Conservation (phyloP, 2,113 vertebrate species). For the Malurus cyaneus region DNA sequence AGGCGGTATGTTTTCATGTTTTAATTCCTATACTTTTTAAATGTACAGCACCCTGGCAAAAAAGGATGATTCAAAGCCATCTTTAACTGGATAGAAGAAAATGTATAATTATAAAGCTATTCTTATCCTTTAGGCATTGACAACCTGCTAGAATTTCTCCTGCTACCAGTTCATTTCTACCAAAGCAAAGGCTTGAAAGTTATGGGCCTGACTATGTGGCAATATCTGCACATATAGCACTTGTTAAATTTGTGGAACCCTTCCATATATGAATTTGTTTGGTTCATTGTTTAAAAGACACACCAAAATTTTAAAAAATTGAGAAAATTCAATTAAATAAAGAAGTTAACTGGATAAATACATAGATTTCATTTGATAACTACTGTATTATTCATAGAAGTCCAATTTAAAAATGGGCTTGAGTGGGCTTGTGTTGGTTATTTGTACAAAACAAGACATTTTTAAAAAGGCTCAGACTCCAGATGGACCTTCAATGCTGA, state of each 20-base stretch:
- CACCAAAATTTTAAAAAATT: background rate
- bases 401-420: background rate
- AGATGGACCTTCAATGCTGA: background rate
- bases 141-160: background rate
- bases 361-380: background rate
- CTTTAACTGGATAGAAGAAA: constrained; percentile 23
- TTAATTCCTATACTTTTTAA: constrained; percentile 17
- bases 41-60: background rate
- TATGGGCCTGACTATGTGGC: background rate
- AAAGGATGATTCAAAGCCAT: constrained; percentile 22
- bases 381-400: background rate
- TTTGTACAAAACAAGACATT: constrained; percentile 3
- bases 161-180: background rate
- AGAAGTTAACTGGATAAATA: background rate
- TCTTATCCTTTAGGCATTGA: constrained; percentile 33
- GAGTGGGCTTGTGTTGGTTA: background rate
- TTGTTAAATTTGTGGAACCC: background rate
- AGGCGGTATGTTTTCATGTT: constrained; percentile 17
- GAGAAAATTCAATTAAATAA: background rate
- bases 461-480: background rate
- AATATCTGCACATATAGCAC: background rate
- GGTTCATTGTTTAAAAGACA: background rate
- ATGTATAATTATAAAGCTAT: constrained; percentile 4
- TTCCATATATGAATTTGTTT: background rate
- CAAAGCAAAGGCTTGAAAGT: background rate